These are phyloP conservation scores for Tragelaphus strepsiceros DNA, from an alignment of 2,113 vertebrate species.

Conservation along the genomic window DNA sequence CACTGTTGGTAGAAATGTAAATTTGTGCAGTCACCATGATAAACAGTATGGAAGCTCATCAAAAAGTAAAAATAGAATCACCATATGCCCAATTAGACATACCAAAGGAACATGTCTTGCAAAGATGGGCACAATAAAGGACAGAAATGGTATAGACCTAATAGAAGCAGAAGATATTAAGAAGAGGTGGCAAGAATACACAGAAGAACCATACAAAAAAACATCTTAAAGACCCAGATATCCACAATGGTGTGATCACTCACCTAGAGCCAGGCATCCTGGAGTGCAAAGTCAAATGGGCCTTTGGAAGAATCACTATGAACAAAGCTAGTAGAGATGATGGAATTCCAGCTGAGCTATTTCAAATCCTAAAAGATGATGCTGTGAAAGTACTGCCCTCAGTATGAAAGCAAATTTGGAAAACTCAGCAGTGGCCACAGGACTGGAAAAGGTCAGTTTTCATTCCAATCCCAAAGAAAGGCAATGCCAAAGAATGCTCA, in stretches of 20 bases:
- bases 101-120: neutral
- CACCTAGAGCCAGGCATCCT: neutral
- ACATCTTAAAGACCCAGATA: neutral
- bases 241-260: neutral
- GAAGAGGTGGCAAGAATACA: neutral
- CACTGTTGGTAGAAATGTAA: neutral
- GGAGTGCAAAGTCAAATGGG: neutral
- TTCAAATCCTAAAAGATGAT: neutral
- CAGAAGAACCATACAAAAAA: neutral
- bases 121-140: neutral
- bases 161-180: neutral
- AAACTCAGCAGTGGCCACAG: neutral
- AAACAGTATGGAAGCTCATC: neutral
- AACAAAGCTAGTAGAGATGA: neutral
- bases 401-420: neutral
- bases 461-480: neutral
- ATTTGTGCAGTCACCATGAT: neutral
- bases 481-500: neutral
- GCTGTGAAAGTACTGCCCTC: neutral
- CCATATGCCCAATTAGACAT: neutral
- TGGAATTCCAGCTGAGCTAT: neutral
- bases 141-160: neutral
- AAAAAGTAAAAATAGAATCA: neutral
- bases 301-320: neutral
- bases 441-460: neutral